A percentile compares a stretch with the other conserved stretches of the same genome.
Conservation (phyloP, 2,797 vertebrate genomes). For the Philypnodon macrostomus region DNA sequence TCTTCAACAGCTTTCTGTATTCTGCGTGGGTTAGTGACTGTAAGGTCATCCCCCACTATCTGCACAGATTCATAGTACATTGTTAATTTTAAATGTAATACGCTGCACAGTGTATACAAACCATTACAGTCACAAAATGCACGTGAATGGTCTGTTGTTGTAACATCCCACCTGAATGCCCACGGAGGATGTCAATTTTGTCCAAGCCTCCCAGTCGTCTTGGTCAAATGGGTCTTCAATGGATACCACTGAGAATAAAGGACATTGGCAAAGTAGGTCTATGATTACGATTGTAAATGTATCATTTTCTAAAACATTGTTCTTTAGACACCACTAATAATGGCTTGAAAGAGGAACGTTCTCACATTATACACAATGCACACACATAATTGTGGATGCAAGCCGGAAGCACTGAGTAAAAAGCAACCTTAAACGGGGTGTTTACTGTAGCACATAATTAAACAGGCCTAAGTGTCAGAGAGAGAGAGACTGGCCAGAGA, state of each 20-base stretch:
- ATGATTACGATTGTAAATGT: neutral
- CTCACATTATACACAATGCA: conserved; percentile 31
- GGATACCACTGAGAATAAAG: conserved; percentile 81
- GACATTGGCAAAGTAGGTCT: neutral
- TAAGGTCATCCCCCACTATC: conserved; percentile 91
- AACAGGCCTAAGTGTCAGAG: conserved; percentile 39
- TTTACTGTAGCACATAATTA: conserved; percentile 55
- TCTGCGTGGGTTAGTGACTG: conserved; percentile 90
- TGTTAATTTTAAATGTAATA: neutral
- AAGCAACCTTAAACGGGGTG: conserved; percentile 40
- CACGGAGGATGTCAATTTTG: conserved; percentile 86
- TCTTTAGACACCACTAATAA: conserved; percentile 12
- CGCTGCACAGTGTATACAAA: neutral
- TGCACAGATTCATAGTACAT: conserved; percentile 50
- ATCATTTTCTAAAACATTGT: conserved; percentile 8
- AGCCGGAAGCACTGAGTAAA: conserved; percentile 41
- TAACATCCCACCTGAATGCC: conserved; percentile 82
- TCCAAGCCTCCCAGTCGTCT: conserved; percentile 92
- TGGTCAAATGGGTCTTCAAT: conserved; percentile 95
- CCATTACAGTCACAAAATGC: neutral
- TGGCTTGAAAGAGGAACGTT: conserved; percentile 13
- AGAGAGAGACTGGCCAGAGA: conserved; percentile 20
- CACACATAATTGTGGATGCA: conserved; percentile 17
- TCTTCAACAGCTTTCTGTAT: conserved; percentile 88
- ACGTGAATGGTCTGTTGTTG: neutral